Conservation (phyloP, 2,797 vertebrate species). For the Melanotaenia boesemani region DNA sequence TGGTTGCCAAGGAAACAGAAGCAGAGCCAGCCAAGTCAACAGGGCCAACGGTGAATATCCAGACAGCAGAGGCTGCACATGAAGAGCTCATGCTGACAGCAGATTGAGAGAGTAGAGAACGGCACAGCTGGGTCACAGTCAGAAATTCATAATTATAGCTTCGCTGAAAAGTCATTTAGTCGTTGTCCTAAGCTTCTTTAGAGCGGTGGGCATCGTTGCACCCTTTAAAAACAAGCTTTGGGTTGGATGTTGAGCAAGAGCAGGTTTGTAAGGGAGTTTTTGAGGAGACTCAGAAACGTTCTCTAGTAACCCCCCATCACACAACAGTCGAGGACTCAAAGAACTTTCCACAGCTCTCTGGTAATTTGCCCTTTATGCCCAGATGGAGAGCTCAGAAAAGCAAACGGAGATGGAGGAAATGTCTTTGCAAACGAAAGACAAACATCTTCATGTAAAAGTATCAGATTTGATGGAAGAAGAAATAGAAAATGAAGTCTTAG, state of each 20-base stretch:
- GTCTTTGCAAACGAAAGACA: neutral
- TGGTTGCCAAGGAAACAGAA: constrained; percentile 77
- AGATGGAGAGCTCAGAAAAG: constrained; percentile 45
- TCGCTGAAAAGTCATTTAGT: constrained; percentile 9
- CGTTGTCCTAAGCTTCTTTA: neutral
- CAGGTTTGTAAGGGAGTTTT: constrained; percentile 39
- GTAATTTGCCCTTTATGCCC: constrained; percentile 3
- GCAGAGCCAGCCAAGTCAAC: constrained; percentile 79
- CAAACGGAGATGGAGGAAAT: constrained; percentile 19
- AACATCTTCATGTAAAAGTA: neutral
- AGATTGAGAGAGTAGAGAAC: constrained; percentile 8
- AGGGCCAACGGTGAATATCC: constrained; percentile 81
- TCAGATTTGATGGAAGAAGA: constrained; percentile 1
- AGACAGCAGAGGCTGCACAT: constrained; percentile 48
- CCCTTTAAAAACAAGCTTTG: constrained; percentile 3
- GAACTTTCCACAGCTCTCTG: neutral
- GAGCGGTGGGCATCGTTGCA: constrained; percentile 6
- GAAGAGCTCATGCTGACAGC: constrained; percentile 14
- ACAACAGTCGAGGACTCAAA: neutral
- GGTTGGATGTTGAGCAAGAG: constrained; percentile 2
- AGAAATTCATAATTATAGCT: neutral
- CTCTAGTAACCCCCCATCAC: neutral
- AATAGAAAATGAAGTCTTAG: neutral
- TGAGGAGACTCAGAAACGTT: constrained; percentile 29
- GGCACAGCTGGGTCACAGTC: neutral